phyloP scores from a whole-genome alignment of 2,888 invertebrate genomes.

The Drosophila kokeensis region DNA sequence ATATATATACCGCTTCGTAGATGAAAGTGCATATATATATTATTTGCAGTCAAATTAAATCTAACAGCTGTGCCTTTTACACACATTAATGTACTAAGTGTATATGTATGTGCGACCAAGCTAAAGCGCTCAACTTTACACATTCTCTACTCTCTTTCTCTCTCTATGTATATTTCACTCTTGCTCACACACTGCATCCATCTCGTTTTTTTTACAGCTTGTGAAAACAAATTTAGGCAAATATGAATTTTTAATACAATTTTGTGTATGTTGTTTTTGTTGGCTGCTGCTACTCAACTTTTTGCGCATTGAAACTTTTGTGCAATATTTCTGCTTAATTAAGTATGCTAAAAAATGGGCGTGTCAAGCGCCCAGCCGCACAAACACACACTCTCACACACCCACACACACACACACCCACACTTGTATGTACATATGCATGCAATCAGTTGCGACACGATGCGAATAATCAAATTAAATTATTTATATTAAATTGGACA shows the following conservation, averaged over 20 bases:
- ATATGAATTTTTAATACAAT: constrained; percentile 80
- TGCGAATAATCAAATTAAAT: constrained; percentile 62
- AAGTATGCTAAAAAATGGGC: constrained; percentile 61
- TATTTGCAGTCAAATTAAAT: constrained; percentile 81
- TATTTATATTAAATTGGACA: constrained; percentile 63
- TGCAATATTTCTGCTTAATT: constrained; percentile 74
- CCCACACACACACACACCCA: not conserved
- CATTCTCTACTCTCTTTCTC: not conserved
- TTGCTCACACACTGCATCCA: not conserved
- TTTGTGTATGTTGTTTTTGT: constrained; percentile 47
- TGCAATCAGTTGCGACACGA: constrained; percentile 41
- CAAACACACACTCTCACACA: not conserved
- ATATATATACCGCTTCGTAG: constrained; percentile 11
- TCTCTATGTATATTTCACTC: not conserved
- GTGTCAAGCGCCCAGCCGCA: not conserved
- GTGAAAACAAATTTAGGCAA: constrained; percentile 69
- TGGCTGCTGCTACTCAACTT: constrained; percentile 52
- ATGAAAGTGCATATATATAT: constrained; percentile 63
- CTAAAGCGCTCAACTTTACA: not conserved
- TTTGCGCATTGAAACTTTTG: constrained; percentile 58
- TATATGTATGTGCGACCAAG: constrained; percentile 31
- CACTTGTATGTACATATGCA: constrained; percentile 13
- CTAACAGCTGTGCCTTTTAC: constrained; percentile 73
- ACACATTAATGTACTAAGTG: constrained; percentile 17
- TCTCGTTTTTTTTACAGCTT: constrained; percentile 25